Evolutionary conservation across 2,113 vertebrate genomes (phyloP).

Genomic region (Silurus meridionalis): DNA sequence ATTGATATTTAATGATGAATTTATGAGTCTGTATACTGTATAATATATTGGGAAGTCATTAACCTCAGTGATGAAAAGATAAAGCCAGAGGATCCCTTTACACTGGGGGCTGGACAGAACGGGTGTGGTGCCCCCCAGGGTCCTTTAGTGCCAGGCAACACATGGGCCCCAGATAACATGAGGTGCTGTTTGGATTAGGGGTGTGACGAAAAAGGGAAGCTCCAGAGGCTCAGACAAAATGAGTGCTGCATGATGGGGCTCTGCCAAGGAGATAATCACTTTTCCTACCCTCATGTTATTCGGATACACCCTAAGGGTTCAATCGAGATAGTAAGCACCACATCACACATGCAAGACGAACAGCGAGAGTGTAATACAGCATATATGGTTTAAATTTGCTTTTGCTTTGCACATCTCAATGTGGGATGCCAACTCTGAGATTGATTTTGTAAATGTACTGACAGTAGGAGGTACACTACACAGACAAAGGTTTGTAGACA

Average conservation of each 20-base stretch:
- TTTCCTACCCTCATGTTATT: slow-evolving; percentile 14
- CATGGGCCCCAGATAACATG: slow-evolving; percentile 51
- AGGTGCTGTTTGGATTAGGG: slow-evolving; percentile 41
- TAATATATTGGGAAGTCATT: background rate
- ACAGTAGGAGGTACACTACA: slow-evolving; percentile 9
- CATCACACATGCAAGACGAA: background rate
- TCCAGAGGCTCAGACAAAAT: slow-evolving; percentile 28
- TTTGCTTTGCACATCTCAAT: slow-evolving; percentile 2
- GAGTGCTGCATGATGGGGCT: slow-evolving; percentile 18
- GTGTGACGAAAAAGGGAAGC: slow-evolving; percentile 25
- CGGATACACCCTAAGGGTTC: background rate
- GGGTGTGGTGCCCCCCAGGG: slow-evolving; percentile 33
- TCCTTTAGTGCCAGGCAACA: slow-evolving; percentile 45
- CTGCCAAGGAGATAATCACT: slow-evolving; percentile 35
- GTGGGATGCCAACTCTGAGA: slow-evolving; percentile 6
- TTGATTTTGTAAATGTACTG: background rate
- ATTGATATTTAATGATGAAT: background rate
- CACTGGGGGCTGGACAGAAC: slow-evolving; percentile 14
- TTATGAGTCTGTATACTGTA: background rate
- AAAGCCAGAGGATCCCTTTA: slow-evolving; percentile 7
- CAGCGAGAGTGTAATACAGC: background rate
- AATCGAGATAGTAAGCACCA: background rate
- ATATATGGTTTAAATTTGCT: slow-evolving; percentile 1
- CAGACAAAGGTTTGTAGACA: background rate
- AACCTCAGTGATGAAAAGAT: slow-evolving; percentile 32